A percentile compares a stretch with the other conserved stretches of the same genome.
These are phyloP conservation scores for Carassius carassius DNA, from an alignment of 2,113 vertebrate species.

Conservation along the genomic window DNA sequence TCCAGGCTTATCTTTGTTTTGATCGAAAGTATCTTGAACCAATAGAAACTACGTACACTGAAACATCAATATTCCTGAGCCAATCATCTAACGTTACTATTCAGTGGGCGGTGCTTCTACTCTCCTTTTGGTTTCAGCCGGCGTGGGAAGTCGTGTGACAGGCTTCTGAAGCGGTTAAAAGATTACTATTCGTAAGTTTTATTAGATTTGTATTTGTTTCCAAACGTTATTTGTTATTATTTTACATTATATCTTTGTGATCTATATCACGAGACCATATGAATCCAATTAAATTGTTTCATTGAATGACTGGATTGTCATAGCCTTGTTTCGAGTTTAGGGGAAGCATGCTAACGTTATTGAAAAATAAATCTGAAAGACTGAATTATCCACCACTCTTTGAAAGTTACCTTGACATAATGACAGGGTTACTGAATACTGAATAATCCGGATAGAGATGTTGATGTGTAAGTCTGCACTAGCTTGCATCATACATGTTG, in stretches of 20 bases:
- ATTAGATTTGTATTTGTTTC: background rate
- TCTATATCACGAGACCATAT: background rate
- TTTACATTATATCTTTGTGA: background rate
- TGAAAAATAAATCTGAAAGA: background rate
- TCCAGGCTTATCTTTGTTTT: slow-evolving; percentile 42
- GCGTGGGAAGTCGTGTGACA: slow-evolving; percentile 62
- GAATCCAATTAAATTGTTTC: background rate
- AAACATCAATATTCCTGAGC: background rate
- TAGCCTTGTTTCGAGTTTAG: slow-evolving; percentile 7
- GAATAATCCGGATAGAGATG: background rate
- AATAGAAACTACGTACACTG: slow-evolving; percentile 48
- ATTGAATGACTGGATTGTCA: slow-evolving; percentile 8
- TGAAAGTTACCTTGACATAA: background rate
- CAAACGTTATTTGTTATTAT: background rate
- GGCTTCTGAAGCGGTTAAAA: slow-evolving; percentile 35
- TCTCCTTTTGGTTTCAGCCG: slow-evolving; percentile 51
- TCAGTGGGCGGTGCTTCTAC: slow-evolving; percentile 39
- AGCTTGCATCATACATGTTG: background rate
- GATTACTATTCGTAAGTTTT: slow-evolving; percentile 66
- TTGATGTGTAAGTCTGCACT: background rate
- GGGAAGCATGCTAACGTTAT: background rate
- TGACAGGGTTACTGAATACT: background rate
- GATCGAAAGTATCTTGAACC: slow-evolving; percentile 62
- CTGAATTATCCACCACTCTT: background rate
- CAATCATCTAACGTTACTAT: slow-evolving; percentile 57